These are phyloP conservation scores for Acomys russatus DNA, from an alignment of 2,797 vertebrate species.

Conservation along the genomic window DNA sequence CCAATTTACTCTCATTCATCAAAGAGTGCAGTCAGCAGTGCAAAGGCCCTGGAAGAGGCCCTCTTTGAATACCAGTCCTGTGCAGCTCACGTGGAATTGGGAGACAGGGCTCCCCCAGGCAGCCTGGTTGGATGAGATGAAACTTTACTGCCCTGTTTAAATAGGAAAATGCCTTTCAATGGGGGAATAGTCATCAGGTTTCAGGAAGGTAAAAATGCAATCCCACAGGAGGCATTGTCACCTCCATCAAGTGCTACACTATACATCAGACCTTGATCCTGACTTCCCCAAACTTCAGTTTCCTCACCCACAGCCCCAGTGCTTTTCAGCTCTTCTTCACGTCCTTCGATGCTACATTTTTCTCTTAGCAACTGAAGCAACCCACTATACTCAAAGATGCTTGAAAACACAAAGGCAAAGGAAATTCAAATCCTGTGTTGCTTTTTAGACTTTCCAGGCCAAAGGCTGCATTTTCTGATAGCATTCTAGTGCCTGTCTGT, in stretches of 20 bases:
- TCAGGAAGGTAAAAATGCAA: neutral
- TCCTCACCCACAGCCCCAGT: neutral
- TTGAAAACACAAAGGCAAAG: slow-evolving; percentile 14
- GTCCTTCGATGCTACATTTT: neutral
- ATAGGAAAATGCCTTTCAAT: neutral
- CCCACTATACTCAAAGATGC: neutral
- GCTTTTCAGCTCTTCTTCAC: neutral
- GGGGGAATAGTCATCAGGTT: neutral
- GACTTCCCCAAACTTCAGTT: neutral
- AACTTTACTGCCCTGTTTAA: neutral
- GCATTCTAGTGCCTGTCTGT: slow-evolving; percentile 9
- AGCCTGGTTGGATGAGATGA: neutral
- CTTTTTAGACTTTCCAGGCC: neutral
- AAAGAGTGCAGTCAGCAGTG: neutral
- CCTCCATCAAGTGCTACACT: neutral
- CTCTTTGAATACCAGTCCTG: too few relatives aligned
- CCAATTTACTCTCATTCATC: neutral
- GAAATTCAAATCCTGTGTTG: neutral
- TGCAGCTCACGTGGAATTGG: neutral
- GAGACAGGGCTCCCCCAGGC: neutral
- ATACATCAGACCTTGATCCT: neutral
- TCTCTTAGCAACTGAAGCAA: neutral
- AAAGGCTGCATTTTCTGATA: slow-evolving; percentile 27
- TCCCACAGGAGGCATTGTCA: neutral
- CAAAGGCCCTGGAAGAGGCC: neutral